A percentile compares a stretch with the other conserved stretches of the same genome.
phyloP scores from a whole-genome alignment of 2,888 invertebrate genomes.

The Nomada ruficornis region DNA sequence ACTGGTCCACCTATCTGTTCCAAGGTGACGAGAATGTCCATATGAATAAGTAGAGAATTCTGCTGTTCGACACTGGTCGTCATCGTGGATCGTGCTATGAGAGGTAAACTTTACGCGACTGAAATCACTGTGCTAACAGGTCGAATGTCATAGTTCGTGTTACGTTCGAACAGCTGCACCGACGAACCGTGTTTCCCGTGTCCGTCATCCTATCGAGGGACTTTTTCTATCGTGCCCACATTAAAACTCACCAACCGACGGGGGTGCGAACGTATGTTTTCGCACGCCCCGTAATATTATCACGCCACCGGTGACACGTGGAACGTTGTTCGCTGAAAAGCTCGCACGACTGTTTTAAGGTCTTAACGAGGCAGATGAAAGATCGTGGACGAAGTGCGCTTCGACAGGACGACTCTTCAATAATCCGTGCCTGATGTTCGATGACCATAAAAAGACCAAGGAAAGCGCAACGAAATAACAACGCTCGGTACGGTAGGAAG shows the following conservation, averaged over 20 bases:
- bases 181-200: no score
- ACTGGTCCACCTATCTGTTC: conserved; percentile 95
- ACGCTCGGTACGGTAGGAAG: conserved; percentile 55
- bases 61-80: no score
- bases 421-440: conserved; percentile 56
- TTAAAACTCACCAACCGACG: no score
- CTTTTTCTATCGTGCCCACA: no score
- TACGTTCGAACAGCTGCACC: no score
- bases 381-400: conserved; percentile 17
- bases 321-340: background rate
- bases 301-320: background rate
- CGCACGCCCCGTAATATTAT: no score
- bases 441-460: conserved; percentile 48
- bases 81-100: no score
- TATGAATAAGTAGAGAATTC: conserved; percentile 89
- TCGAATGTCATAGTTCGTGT: no score
- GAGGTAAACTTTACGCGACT: no score
- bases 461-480: conserved; percentile 57
- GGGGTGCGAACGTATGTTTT: no score
- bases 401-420: conserved; percentile 36
- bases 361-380: background rate
- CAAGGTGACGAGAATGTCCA: conserved; percentile 90
- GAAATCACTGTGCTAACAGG: no score
- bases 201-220: no score
- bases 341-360: background rate